A percentile compares a stretch with the other conserved stretches of the same genome.
Evolutionary conservation across 1,140 invertebrate genomes (phyloP).

Genomic region (Elymnias hypermnestra): DNA sequence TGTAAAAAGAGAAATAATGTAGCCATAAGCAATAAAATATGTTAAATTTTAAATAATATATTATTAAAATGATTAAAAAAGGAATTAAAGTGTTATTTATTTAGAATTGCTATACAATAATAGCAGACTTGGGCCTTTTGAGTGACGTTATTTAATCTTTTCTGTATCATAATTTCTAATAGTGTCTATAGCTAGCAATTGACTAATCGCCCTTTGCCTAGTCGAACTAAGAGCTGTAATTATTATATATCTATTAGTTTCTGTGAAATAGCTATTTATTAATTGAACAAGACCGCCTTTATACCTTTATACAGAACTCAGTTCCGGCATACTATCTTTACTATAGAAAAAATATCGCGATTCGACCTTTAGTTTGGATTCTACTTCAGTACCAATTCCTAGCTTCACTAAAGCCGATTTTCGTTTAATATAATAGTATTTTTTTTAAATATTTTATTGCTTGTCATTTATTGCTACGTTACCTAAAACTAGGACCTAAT

Average conservation of each 20-base stretch:
- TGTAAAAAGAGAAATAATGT: too few relatives aligned
- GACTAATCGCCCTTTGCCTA: constrained; percentile 66
- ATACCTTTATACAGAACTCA: constrained; percentile 44
- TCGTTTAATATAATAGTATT: constrained; percentile 35
- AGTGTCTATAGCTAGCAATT: constrained; percentile 72
- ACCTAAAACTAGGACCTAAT: constrained; percentile 47
- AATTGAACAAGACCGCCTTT: constrained; percentile 59
- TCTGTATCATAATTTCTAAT: constrained; percentile 52
- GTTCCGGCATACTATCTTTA: constrained; percentile 41
- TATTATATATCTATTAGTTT: constrained; percentile 46
- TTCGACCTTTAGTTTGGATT: constrained; percentile 41
- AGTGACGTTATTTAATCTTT: constrained; percentile 55
- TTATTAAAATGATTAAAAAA: too few relatives aligned
- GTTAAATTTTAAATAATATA: too few relatives aligned
- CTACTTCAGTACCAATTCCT: constrained; percentile 66
- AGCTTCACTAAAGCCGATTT: constrained; percentile 66
- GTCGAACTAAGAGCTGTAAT: constrained; percentile 59
- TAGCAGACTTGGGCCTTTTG: too few relatives aligned
- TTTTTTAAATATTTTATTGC: constrained; percentile 52
- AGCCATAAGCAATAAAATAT: too few relatives aligned
- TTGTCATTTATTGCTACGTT: constrained; percentile 67
- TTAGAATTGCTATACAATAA: too few relatives aligned
- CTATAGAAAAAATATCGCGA: constrained; percentile 70
- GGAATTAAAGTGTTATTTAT: too few relatives aligned
- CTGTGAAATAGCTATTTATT: constrained; percentile 56